Evolutionary conservation across 2,797 vertebrate species (phyloP).

Genomic region (Telmatherina bonti): DNA sequence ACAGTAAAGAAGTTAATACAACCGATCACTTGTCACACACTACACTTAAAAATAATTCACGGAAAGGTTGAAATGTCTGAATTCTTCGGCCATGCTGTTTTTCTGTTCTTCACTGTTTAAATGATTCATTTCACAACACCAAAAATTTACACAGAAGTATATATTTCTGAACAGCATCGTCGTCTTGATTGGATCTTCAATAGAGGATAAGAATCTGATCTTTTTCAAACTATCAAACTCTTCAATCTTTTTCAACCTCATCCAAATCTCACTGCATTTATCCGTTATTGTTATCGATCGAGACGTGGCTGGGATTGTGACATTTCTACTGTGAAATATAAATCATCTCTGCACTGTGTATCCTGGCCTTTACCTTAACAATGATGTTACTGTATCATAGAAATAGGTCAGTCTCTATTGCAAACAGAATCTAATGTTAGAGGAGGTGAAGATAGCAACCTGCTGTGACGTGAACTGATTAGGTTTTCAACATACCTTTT

Average conservation of each 20-base stretch:
- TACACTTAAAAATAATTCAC: constrained; percentile 42
- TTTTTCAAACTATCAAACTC: no score
- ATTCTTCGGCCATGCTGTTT: constrained; percentile 41
- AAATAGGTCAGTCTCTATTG: constrained; percentile 53
- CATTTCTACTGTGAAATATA: constrained; percentile 48
- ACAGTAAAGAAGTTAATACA: constrained; percentile 44
- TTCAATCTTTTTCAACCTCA: constrained; percentile 24
- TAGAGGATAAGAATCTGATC: not conserved
- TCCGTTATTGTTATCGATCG: constrained; percentile 57
- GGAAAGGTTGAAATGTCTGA: constrained; percentile 45
- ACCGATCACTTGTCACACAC: constrained; percentile 29
- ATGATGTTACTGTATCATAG: constrained; percentile 60
- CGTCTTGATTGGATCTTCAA: constrained; percentile 40
- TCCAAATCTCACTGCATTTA: constrained; percentile 36
- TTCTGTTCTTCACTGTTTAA: constrained; percentile 8
- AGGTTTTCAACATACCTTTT: constrained; percentile 34
- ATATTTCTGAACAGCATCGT: constrained; percentile 2
- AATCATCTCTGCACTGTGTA: constrained; percentile 34
- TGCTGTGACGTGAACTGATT: constrained; percentile 25
- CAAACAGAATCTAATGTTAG: constrained; percentile 34
- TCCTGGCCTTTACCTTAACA: constrained; percentile 38
- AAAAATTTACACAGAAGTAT: not conserved
- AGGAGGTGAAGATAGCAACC: not conserved
- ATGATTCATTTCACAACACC: constrained; percentile 12
- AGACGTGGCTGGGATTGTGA: constrained; percentile 53